Base-by-base conservation (phyloP, 2,888 invertebrate species). In the Lasioglossum lativentre region DNA sequence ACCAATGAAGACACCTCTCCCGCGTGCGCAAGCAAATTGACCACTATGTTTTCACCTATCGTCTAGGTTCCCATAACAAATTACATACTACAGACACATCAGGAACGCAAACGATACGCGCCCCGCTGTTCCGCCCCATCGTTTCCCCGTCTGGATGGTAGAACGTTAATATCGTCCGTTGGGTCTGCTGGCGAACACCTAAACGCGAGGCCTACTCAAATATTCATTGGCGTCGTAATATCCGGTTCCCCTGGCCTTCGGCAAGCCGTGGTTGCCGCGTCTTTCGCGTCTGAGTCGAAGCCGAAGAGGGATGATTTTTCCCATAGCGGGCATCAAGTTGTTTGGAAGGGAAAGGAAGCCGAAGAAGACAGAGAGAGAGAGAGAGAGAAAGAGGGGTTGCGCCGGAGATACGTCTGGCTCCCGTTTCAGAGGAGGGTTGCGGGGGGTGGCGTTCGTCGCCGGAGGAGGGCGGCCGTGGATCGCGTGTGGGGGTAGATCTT, bases 401-500 rank as follows among this genome's bases (percentile, higher is more conserved):
- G 75, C 80, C 83, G 86, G 83, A 85, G 85, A 88, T 86, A 89
- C 79, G 85, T 75, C 80, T 75, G 75, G 78, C 83, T 66, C 78
- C 72, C 68, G 81, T 82, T 83, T 19, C 23, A 4, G 76, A 56
- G 76, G 76, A 59, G 74, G 79, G 23, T 40, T 75, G 74, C n/a
- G 71, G 47, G n/a, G 68, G 77, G 63, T 75, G 80, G 78, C 42
- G 79, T 83, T 75, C 83, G 30, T 30, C 63, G n/a, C n/a, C n/a
- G 63, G 63, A 30, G 68, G 88, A 86, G 84, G 86, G 90, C 79
- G 85, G 75, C 47, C 52, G 47, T 70, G 83, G 82, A 84, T 87
- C 86, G 91, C 84, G 88, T 88, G 92, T 91, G 93, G 93, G 90
- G 91, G 91, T 91, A 92, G 94, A 94, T 94, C 94, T 94, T 94